Evolutionary conservation across 2,797 vertebrate species (phyloP), one percentile per base, ranked within the genome.

Genomic region (Ctenopoma multispine): DNA sequence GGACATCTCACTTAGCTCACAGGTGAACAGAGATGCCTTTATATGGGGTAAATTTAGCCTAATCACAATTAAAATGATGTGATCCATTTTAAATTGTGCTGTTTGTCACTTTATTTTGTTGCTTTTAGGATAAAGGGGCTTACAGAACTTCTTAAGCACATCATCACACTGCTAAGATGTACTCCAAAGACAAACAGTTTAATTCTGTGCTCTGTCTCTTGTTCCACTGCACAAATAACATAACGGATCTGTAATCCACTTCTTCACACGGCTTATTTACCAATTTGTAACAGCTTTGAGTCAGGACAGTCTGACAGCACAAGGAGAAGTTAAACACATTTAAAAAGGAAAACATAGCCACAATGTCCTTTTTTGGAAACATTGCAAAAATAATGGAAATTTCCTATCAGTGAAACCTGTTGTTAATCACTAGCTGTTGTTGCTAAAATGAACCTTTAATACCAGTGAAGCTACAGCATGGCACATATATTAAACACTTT

Each of bases 181-280:
- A 34, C 61, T 50, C 44, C 47, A 72, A 48, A 67, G 47, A 58
- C 50, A 64, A 40, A 62, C 21, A 43, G 23, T 53, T 46, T 68
- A 34, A 68, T 68, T 54, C 38, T 61, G 20, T 17, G 9, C 54
- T 67, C 21, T 2, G 40, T 49, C 53, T 12, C 47, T 58, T 53
- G 31, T 63, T 64, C 46, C 41, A 21, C 51, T 9, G 51, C 65
- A 63, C 59, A 65, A 80, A 68, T 51, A 36, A 63, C 74, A 67
- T 12, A 53, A 61, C 34, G 58, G 11, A 48, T 29, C 12, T 29
- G 43, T 69, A 72, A 75, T 80, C 61, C 46, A 47, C 60, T 51
- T 49, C 24, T 48, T 65, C 31, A 50, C 9, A 55, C 27, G 36
- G 47, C 24, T 56, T 63, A 44, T 29, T 48, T 60, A 31, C 15